Evolutionary conservation across 2,113 vertebrate species (phyloP).

Genomic region (Rhizomys pruinosus): DNA sequence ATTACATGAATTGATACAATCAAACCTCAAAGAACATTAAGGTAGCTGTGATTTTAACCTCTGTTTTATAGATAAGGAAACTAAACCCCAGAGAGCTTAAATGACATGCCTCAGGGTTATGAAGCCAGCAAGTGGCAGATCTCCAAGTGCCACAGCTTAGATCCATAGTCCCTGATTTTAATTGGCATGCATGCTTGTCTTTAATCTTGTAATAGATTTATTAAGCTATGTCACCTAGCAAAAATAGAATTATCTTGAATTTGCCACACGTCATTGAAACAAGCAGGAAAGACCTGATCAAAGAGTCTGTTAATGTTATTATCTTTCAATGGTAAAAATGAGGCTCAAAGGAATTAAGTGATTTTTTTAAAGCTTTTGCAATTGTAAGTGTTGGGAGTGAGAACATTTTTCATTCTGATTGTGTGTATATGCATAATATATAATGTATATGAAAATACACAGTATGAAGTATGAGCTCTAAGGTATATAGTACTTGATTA

Average conservation of each 20-base stretch:
- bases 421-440: background rate
- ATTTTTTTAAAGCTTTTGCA: conserved; percentile 5
- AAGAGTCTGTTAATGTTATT: background rate
- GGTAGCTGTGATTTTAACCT: background rate
- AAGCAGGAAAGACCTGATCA: background rate
- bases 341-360: background rate
- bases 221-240: background rate
- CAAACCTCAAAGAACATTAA: background rate
- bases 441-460: background rate
- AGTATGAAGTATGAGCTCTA: background rate
- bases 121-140: background rate
- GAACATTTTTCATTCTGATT: background rate
- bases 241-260: conserved; percentile 31
- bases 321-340: conserved; percentile 9
- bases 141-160: background rate
- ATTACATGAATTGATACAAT: background rate
- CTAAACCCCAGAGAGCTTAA: background rate
- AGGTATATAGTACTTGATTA: background rate
- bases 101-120: background rate
- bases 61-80: background rate
- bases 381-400: background rate
- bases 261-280: conserved; percentile 31
- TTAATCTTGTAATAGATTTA: background rate
- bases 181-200: background rate
- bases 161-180: background rate